Conservation (phyloP, 2,888 invertebrate genomes). For the Nycteola revayana region DNA sequence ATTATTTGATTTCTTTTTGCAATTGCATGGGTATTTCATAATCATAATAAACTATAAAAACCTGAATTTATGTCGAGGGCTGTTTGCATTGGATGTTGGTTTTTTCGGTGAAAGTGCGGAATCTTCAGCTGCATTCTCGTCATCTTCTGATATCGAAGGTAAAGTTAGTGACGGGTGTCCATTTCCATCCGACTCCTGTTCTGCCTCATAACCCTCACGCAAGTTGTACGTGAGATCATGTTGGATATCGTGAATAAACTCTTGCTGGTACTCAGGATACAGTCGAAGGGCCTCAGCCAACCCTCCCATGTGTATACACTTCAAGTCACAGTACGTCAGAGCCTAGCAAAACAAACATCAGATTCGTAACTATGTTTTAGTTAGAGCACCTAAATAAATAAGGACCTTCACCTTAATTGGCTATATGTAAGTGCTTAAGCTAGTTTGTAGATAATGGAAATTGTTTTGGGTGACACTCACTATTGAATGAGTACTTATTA, state of each 20-base stretch:
- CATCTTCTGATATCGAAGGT: slow-evolving; percentile 97
- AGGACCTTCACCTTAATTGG: too few relatives aligned
- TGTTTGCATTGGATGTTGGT: slow-evolving; percentile 81
- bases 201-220: slow-evolving; percentile 95
- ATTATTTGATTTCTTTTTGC: too few relatives aligned
- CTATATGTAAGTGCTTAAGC: too few relatives aligned
- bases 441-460: too few relatives aligned
- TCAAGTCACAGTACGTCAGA: slow-evolving; percentile 97
- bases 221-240: slow-evolving; percentile 97
- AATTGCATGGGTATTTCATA: too few relatives aligned
- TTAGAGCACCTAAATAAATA: too few relatives aligned
- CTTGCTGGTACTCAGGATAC: slow-evolving; percentile 97
- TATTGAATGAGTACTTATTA: too few relatives aligned
- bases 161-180: slow-evolving; percentile 91
- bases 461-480: too few relatives aligned
- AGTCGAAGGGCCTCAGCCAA: slow-evolving; percentile 93
- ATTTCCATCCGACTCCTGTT: slow-evolving; percentile 89
- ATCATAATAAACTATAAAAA: too few relatives aligned
- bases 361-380: neutral
- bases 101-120: slow-evolving; percentile 85
- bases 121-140: slow-evolving; percentile 92
- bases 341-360: slow-evolving; percentile 77
- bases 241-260: slow-evolving; percentile 96
- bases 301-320: slow-evolving; percentile 95
- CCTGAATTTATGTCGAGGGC: slow-evolving; percentile 86